These are phyloP conservation scores for Axea sp. DNA, from an alignment of 2,888 invertebrate species.

Conservation along the genomic window DNA sequence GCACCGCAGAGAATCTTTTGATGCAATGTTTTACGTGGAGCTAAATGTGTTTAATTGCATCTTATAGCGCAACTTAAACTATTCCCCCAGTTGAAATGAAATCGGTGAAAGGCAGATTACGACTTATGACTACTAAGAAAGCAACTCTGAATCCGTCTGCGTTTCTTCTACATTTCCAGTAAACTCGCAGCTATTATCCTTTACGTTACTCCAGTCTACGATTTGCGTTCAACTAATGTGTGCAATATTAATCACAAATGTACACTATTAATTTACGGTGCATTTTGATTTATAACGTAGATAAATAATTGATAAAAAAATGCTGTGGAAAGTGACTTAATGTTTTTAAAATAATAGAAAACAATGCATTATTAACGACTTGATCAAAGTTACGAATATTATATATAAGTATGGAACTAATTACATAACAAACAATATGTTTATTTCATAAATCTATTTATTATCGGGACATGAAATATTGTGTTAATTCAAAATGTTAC, in stretches of 20 bases:
- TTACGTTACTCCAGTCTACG: not conserved
- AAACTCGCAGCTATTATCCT: not conserved
- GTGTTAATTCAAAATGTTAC: no score
- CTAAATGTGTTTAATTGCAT: constrained; percentile 49
- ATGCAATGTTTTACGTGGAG: constrained; percentile 29
- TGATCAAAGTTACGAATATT: no score
- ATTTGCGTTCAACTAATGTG: not conserved
- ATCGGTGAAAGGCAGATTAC: constrained; percentile 65
- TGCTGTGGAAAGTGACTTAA: no score
- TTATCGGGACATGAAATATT: no score
- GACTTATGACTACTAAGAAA: constrained; percentile 26
- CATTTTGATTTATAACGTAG: no score
- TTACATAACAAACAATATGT: no score
- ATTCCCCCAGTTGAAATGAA: constrained; percentile 50
- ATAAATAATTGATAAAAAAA: no score
- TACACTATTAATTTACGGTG: not conserved
- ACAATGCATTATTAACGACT: no score
- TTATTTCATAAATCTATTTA: no score
- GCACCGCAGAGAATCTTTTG: constrained; percentile 19
- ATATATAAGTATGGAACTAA: no score
- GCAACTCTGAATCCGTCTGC: constrained; percentile 17
- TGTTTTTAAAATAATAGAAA: no score
- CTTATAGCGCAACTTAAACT: constrained; percentile 37
- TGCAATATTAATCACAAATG: not conserved
- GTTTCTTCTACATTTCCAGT: constrained; percentile 23